Evolutionary conservation across 2,113 vertebrate genomes (phyloP), one percentile per base, ranked within the genome.

Genomic region (Oryzias celebensis): DNA sequence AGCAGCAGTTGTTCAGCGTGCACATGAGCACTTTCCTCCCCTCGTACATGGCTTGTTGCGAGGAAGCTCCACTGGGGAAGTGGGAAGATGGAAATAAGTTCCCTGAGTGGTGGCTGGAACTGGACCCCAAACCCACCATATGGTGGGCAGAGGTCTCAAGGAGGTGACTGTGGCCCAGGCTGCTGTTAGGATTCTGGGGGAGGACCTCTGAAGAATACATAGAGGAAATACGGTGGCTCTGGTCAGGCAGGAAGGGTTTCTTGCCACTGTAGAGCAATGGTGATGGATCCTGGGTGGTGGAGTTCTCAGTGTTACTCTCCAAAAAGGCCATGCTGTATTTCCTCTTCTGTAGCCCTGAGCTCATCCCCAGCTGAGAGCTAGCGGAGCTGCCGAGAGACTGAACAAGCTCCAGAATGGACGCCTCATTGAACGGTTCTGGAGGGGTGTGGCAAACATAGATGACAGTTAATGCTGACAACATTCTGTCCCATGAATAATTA

Each of bases 1-100:
- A 98, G 92, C 96, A 98, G 93, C 96, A 98, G 93, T 98, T 98
- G 84, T 97, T 96, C 93, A 97, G 93, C 3, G 96, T 96, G 87
- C 97, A 98, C 93, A 98, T 95, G 31, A 98, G 93, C 84, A 99
- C 96, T 90, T 99, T 99, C 85, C 97, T 95, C 58, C 95, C 94
- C 10, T 95, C 94, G 17, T 96, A 98, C 91, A 96, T 91, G 36
- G 94, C 91, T 91, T 96, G 96, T 86, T 96, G 95, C 73, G 95
- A 91, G 59, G 94, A 92, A 1, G 92, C 93, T 84, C 94, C 92
- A 28, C 93, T 93, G 74, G 94, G 91, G 75, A 95, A 96, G 90
- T 96, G 95, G 24, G 94, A 92, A 3, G 96, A 89, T 75, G 94
- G 91, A 84, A 98, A 98, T 82, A 98, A 91, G 0, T 95, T 93